Evolutionary conservation across 2,888 invertebrate species (phyloP).

Genomic region (Volucella bombylans): DNA sequence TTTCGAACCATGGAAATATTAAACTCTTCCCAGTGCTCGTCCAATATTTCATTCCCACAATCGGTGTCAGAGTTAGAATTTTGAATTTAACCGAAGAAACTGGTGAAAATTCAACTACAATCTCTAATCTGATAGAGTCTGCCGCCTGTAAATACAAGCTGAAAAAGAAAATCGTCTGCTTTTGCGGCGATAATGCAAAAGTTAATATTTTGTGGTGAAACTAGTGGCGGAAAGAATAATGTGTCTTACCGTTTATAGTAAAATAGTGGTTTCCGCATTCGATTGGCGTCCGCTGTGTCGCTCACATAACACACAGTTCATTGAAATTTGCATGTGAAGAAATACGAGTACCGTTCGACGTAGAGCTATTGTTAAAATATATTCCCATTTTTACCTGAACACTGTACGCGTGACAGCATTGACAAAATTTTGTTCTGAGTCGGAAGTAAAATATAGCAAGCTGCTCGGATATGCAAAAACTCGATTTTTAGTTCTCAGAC

Average conservation of each 20-base stretch:
- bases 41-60: constrained; percentile 49
- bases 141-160: too few species aligned
- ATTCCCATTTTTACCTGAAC: too few species aligned
- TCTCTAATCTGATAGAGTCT: too few species aligned
- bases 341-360: constrained; percentile 30
- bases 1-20: constrained; percentile 40
- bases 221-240: constrained; percentile 46
- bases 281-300: background rate
- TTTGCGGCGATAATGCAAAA: constrained; percentile 51
- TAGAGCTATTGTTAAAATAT: constrained; percentile 26
- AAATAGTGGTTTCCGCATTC: background rate
- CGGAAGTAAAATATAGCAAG: too few species aligned
- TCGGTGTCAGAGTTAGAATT: constrained; percentile 50
- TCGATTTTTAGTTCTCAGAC: too few species aligned
- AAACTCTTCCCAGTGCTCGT: constrained; percentile 39
- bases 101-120: too few species aligned
- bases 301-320: background rate
- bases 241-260: background rate
- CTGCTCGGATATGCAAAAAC: too few species aligned
- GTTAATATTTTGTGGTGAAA: constrained; percentile 59
- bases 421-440: too few species aligned
- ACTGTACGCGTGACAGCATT: too few species aligned
- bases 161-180: background rate
- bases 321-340: constrained; percentile 9
- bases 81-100: background rate